Evolutionary conservation across 2,113 vertebrate genomes (phyloP).

Genomic region (Dolichotis patagonum): DNA sequence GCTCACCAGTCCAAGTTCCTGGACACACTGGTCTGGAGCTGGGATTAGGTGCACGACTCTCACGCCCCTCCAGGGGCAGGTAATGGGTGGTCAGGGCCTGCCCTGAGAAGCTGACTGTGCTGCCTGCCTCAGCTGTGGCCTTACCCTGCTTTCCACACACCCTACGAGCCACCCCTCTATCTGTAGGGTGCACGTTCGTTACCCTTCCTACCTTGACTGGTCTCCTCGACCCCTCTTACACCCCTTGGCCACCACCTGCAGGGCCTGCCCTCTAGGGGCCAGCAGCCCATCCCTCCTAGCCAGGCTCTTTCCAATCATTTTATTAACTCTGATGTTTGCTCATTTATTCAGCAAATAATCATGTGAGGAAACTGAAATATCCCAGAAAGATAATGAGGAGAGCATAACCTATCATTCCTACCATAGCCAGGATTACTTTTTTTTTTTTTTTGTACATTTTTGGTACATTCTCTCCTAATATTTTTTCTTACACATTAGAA

Average conservation of each 20-base stretch:
- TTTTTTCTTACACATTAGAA: not conserved
- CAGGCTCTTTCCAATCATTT: not conserved
- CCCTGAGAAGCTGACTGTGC: not conserved
- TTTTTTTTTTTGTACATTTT: not conserved
- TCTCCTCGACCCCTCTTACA: not conserved
- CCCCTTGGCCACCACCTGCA: not conserved
- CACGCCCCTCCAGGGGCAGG: not conserved
- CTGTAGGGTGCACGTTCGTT: rapidly evolving
- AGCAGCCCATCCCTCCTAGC: not conserved
- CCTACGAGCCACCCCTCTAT: not conserved
- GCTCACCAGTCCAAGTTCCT: not conserved
- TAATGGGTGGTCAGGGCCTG: not conserved
- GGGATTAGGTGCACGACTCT: not conserved
- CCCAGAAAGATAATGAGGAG: not conserved
- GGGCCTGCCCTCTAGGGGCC: not conserved
- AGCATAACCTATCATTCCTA: not conserved
- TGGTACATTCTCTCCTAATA: not conserved
- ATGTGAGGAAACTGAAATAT: not conserved
- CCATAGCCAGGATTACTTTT: not conserved
- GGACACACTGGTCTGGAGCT: not conserved
- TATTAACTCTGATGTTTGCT: not conserved
- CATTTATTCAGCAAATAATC: not conserved
- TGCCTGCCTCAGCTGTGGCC: not conserved
- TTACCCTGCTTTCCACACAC: not conserved
- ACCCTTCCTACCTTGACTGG: too few relatives aligned